These are phyloP conservation scores for Ctenicera cuprea DNA, from an alignment of 2,888 invertebrate genomes.

Conservation along the genomic window DNA sequence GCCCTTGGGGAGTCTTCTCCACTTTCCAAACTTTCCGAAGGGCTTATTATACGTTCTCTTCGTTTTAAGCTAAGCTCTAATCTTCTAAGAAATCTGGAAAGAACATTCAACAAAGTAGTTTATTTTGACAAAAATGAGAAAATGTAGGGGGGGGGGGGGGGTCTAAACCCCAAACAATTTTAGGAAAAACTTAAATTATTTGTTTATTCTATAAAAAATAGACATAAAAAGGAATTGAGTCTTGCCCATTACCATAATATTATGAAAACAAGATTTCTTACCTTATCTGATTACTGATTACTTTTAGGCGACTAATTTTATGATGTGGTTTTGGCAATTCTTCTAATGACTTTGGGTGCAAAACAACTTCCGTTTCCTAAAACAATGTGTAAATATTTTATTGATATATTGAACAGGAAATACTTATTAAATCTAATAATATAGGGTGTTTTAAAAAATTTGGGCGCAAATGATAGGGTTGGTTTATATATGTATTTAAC, in stretches of 20 bases:
- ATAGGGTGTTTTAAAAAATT: no score
- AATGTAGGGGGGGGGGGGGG: no score
- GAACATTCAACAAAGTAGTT: not conserved
- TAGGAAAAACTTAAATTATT: no score
- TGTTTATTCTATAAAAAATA: no score
- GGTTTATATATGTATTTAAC: no score
- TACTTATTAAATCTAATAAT: no score
- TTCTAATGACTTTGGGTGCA: slow-evolving; percentile 78
- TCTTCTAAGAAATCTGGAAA: slow-evolving; percentile 80
- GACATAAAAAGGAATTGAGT: no score
- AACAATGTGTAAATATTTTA: slow-evolving; percentile 45
- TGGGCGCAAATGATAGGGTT: no score
- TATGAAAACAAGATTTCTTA: slow-evolving; percentile 63
- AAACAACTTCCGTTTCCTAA: slow-evolving; percentile 72
- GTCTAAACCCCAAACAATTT: no score
- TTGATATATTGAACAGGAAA: not conserved
- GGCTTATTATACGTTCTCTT: slow-evolving; percentile 76
- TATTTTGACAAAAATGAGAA: not conserved
- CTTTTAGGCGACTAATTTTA: slow-evolving; percentile 82
- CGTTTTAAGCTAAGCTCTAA: slow-evolving; percentile 83
- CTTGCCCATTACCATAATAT: not conserved
- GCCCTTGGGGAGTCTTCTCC: slow-evolving; percentile 78
- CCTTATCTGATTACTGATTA: slow-evolving; percentile 87
- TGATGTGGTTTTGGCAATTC: slow-evolving; percentile 75
- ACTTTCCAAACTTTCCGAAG: slow-evolving; percentile 74